Evolutionary conservation across 2,113 vertebrate species (phyloP).

Genomic region (Narcine bancroftii): DNA sequence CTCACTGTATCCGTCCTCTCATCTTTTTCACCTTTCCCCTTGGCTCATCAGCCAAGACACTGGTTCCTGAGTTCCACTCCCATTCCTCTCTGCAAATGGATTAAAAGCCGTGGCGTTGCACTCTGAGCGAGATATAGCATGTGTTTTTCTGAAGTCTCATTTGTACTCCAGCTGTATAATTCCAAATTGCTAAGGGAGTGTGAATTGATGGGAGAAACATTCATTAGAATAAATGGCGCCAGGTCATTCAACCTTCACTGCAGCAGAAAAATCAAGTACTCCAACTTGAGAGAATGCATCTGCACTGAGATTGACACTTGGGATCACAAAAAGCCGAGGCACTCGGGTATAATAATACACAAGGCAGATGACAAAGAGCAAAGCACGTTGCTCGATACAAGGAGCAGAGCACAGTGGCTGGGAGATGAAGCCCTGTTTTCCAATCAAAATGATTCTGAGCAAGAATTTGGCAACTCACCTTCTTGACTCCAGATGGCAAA

Average conservation of each 20-base stretch:
- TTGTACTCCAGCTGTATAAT: not conserved
- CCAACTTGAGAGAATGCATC: not conserved
- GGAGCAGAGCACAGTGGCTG: not conserved
- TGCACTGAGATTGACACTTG: not conserved
- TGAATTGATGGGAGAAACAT: conserved; percentile 30
- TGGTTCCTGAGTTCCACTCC: not conserved
- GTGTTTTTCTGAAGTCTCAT: not conserved
- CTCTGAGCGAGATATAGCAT: not conserved
- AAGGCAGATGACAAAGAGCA: too few species aligned
- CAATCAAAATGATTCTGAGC: not conserved
- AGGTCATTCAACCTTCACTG: not conserved
- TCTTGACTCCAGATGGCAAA: not conserved
- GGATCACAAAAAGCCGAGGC: not conserved
- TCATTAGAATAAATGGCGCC: not conserved
- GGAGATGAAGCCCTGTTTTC: not conserved
- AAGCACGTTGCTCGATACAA: not conserved
- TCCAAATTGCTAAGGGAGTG: conserved; percentile 21
- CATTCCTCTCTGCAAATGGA: too few species aligned
- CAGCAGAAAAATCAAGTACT: not conserved
- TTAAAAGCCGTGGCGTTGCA: not conserved
- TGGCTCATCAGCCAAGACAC: not conserved
- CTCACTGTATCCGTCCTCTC: not conserved
- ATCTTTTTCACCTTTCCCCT: not conserved
- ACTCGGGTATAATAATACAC: not conserved
- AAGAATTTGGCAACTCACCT: not conserved